Conservation (phyloP, 2,888 invertebrate genomes). For the Ichneumoninae sp. region DNA sequence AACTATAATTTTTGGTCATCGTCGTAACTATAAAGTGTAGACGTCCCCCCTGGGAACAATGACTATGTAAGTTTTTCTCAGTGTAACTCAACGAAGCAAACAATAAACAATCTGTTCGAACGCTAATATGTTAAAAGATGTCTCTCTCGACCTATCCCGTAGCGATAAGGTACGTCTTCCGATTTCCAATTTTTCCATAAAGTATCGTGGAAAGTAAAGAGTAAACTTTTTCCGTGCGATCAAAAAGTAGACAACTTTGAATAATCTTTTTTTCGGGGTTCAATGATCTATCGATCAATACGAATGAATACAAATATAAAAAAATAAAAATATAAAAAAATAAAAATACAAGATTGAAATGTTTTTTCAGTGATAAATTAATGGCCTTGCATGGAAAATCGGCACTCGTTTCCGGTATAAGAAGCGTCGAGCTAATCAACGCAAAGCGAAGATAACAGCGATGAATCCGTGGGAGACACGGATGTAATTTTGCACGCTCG, state of each 20-base stretch:
- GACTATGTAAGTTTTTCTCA: no score
- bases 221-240: not conserved
- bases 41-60: no score
- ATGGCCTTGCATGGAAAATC: not conserved
- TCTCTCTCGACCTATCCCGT: not conserved
- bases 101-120: conserved; percentile 17
- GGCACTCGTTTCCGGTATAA: not conserved
- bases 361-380: not conserved
- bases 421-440: not conserved
- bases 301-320: no score
- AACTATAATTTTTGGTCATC: no score
- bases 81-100: not conserved
- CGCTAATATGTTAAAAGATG: not conserved
- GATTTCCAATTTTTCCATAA: no score
- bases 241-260: not conserved
- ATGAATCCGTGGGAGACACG: not conserved
- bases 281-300: not conserved
- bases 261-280: not conserved
- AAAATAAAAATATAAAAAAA: no score
- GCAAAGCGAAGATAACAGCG: not conserved
- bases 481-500: conserved; percentile 15
- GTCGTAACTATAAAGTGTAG: no score
- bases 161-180: no score
- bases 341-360: not conserved
- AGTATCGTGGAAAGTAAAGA: not conserved